Evolutionary conservation across 2,113 vertebrate genomes (phyloP).

Genomic region (Hydrochoerus hydrochaeris): DNA sequence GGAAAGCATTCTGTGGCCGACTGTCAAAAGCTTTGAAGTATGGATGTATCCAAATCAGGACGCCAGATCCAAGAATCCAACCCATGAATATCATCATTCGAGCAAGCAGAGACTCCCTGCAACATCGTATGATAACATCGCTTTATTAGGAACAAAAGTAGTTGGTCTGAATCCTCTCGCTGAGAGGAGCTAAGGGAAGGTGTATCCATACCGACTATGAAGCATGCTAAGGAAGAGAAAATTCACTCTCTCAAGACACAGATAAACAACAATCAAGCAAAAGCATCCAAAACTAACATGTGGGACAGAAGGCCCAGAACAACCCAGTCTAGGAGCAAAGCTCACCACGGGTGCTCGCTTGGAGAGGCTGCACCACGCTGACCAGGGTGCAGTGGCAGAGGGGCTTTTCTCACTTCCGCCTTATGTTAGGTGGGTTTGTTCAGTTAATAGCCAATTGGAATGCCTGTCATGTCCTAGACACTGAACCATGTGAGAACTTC

Average conservation of each 20-base stretch:
- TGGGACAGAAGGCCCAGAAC: neutral
- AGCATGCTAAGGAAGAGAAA: neutral
- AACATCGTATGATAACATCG: neutral
- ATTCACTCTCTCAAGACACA: neutral
- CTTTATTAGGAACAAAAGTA: conserved; percentile 45
- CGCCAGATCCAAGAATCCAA: neutral
- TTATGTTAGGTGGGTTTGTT: neutral
- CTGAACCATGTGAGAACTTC: neutral
- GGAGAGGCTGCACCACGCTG: fast-evolving
- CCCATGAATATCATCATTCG: neutral
- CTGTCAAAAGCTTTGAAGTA: neutral
- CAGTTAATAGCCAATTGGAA: neutral
- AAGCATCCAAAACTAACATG: neutral
- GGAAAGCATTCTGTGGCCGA: neutral
- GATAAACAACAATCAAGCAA: neutral
- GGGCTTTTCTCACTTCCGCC: neutral
- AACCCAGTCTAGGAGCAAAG: neutral
- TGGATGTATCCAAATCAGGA: neutral
- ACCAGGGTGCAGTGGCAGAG: neutral
- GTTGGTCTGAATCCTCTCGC: neutral
- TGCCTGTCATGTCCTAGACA: neutral
- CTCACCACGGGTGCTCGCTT: neutral
- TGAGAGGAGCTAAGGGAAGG: neutral
- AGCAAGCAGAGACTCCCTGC: neutral
- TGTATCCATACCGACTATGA: neutral